Base-by-base conservation (phyloP, 1,140 invertebrate species). In the Medauroidea extradentata region DNA sequence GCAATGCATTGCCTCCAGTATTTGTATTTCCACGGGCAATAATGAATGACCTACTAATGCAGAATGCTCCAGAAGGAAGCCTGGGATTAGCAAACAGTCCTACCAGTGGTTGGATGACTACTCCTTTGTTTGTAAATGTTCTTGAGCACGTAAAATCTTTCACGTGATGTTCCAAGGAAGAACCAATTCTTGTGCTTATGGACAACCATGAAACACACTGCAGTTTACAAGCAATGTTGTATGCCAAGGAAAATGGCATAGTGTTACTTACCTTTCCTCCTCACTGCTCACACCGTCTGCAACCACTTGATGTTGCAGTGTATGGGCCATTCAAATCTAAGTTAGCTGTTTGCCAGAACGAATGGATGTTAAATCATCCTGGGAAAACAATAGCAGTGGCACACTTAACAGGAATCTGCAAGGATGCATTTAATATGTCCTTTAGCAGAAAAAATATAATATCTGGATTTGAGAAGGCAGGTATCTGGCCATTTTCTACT, bases 171-270 rank as follows among this genome's bases (percentile, higher is more conserved):
- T 60, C 59, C 14, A 49, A 42, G 46, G 63, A 75, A 39, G 62
- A 65, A 43, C 71, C 71, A 18, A 67, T 72, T 53, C 60, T 80
- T 29, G 43, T 78, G 0, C 39, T 78, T 11, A 53, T 65, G 43
- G 76, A 78, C 64, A 73, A 71, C 41, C 72, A 77, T 59, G 57
- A 60, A 5, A 70, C 62, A 13, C 74, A 78, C 63, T 61, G 65
- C 39, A 65, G 63, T 18, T 11, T 73, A 0, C 49, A 57, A 54
- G 65, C 63, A 9, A 53, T 69, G 54, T 27, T 64, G 53, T 63
- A 58, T 44, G 64, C 60, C 49, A 63, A 53, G 53, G 41, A 67
- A 46, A 58, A 65, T 58, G 57, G 67, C 24, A 60, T 73, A 38
- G 53, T 60, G 0, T 57, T 73, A 53, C 7, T 74, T 4, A 61